Evolutionary conservation across 2,113 vertebrate species (phyloP).

Genomic region (Eubucco bourcierii): DNA sequence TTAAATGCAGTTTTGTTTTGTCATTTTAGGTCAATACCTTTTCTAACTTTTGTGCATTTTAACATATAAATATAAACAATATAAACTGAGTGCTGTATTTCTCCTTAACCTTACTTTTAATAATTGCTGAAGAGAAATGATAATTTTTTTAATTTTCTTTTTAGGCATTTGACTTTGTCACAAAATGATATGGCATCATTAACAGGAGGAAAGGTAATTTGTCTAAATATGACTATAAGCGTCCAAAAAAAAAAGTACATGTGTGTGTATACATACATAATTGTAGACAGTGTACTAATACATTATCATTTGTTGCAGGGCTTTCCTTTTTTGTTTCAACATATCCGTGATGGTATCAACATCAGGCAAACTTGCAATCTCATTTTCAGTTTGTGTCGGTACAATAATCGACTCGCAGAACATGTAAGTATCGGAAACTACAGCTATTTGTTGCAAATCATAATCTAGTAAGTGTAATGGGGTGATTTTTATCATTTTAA

Average conservation of each 20-base stretch:
- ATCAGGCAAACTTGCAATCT: slow-evolving; percentile 98
- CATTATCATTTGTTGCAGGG: slow-evolving; percentile 77
- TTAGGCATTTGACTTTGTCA: slow-evolving; percentile 95
- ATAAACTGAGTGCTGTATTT: not conserved
- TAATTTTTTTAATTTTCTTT: slow-evolving; percentile 4
- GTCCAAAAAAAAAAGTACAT: not conserved
- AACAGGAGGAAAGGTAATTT: slow-evolving; percentile 92
- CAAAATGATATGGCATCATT: slow-evolving; percentile 98
- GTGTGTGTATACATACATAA: not conserved
- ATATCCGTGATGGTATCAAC: slow-evolving; percentile 98
- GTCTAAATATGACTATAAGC: not conserved
- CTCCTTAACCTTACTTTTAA: not conserved
- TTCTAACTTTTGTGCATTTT: not conserved
- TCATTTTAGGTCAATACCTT: not conserved
- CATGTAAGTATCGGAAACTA: slow-evolving; percentile 81
- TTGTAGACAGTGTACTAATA: not conserved
- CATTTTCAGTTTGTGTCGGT: slow-evolving; percentile 98
- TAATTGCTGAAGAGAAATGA: not conserved
- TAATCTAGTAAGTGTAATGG: not conserved
- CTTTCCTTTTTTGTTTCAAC: slow-evolving; percentile 99
- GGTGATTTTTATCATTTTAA: not conserved
- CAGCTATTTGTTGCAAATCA: not conserved
- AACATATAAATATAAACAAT: not conserved
- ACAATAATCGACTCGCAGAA: slow-evolving; percentile 97
- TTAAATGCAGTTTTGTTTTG: not conserved